Evolutionary conservation across 2,797 vertebrate species (phyloP).

Genomic region (Coracias cyanogaster): DNA sequence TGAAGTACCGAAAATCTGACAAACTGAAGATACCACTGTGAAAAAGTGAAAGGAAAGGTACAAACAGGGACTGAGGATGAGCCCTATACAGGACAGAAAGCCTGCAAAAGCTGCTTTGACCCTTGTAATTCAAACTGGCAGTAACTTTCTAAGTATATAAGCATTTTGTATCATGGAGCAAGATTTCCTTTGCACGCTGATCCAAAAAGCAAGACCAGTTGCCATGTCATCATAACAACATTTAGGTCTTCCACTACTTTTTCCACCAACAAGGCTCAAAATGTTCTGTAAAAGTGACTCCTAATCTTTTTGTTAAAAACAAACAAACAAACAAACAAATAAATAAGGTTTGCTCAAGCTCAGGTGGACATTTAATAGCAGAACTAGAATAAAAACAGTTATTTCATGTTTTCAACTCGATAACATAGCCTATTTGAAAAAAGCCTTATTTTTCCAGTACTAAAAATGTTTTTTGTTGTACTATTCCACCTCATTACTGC

Average conservation of each 20-base stretch:
- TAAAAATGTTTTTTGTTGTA: background rate
- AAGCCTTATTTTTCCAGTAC: background rate
- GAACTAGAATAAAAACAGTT: background rate
- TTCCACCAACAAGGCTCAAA: background rate
- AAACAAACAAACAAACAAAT: background rate
- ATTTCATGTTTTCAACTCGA: background rate
- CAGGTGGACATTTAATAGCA: background rate
- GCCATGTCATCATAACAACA: background rate
- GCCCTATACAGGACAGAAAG: background rate
- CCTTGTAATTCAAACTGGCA: background rate
- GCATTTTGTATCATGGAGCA: background rate
- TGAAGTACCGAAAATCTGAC: background rate
- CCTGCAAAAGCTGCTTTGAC: background rate
- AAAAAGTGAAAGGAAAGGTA: background rate
- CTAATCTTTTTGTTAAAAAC: background rate
- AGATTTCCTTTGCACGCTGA: background rate
- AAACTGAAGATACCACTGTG: background rate
- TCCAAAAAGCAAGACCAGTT: background rate
- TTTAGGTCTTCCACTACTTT: background rate
- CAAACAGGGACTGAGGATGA: background rate
- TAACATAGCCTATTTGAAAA: background rate
- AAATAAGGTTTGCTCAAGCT: background rate
- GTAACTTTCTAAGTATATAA: background rate
- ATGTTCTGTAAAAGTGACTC: background rate
- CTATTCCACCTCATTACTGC: background rate